Evolutionary conservation across 1,140 invertebrate genomes (phyloP).

Genomic region (Musca domestica): DNA sequence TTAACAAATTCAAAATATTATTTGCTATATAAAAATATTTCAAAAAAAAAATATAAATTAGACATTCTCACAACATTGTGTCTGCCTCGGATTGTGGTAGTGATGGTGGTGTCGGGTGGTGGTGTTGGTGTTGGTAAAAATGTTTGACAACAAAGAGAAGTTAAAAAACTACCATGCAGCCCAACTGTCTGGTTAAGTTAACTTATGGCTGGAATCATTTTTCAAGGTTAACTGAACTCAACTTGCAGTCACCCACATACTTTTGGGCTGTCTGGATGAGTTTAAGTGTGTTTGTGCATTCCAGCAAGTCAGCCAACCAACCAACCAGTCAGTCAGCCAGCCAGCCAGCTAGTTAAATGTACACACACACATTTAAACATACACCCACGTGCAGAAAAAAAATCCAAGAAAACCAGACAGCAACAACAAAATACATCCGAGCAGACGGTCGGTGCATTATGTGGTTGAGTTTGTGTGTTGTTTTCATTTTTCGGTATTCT

Average conservation of each 20-base stretch:
- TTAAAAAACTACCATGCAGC: not conserved
- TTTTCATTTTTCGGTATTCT: not conserved
- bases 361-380: not conserved
- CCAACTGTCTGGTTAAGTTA: conserved; percentile 20
- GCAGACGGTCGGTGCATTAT: conserved; percentile 15
- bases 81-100: not conserved
- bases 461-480: not conserved
- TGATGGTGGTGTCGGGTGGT: not conserved
- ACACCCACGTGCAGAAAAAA: not conserved
- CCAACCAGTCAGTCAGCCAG: not conserved
- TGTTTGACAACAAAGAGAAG: not conserved
- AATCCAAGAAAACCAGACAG: not conserved
- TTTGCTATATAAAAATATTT: too few species aligned
- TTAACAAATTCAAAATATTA: too few species aligned
- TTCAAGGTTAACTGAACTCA: conserved; percentile 20
- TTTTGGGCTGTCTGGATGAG: too few species aligned
- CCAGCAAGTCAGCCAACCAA: not conserved
- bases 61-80: too few species aligned
- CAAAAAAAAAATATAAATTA: too few species aligned
- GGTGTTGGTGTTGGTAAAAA: not conserved
- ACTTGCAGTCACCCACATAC: conserved; percentile 18
- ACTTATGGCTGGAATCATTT: conserved; percentile 15
- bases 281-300: too few species aligned
- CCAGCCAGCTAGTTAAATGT: not conserved
- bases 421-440: too few species aligned